A percentile compares a stretch with the other conserved stretches of the same genome.
These are phyloP conservation scores for Timema cristinae DNA, from an alignment of 2,888 invertebrate genomes.

Conservation along the genomic window DNA sequence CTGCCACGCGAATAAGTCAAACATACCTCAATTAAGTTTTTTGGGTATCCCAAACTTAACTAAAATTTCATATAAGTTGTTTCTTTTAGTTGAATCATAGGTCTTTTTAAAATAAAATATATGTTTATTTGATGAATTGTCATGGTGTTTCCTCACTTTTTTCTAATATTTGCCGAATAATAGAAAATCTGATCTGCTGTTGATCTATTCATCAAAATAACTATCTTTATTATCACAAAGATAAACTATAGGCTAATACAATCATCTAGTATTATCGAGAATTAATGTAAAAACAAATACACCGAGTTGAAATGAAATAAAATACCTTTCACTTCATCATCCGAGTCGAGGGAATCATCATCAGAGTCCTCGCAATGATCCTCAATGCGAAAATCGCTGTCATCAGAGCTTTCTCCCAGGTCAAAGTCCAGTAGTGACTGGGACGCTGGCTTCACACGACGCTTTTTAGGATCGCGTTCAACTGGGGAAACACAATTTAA, in stretches of 20 bases:
- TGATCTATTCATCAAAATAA: too few relatives aligned
- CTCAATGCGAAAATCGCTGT: conserved; percentile 90
- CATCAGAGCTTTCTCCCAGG: conserved; percentile 87
- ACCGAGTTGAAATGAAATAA: conserved; percentile 13
- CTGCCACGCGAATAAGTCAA: too few relatives aligned
- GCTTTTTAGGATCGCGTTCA: conserved; percentile 72
- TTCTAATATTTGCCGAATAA: too few relatives aligned
- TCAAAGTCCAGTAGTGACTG: conserved; percentile 73
- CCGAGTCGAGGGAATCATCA: conserved; percentile 69
- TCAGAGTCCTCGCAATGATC: conserved; percentile 77
- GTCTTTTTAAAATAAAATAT: too few relatives aligned
- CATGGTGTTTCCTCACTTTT: too few relatives aligned
- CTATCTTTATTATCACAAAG: not conserved
- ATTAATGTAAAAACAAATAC: not conserved
- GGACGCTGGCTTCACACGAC: conserved; percentile 72
- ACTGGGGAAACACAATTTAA: conserved; percentile 36
- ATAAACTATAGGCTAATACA: not conserved
- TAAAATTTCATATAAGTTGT: too few relatives aligned
- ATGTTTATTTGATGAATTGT: too few relatives aligned
- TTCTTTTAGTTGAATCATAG: too few relatives aligned
- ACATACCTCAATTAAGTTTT: too few relatives aligned
- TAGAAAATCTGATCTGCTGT: too few relatives aligned
- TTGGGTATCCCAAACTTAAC: too few relatives aligned
- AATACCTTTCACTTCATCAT: conserved; percentile 48
- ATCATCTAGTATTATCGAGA: not conserved